A percentile compares a stretch with the other conserved stretches of the same genome.
phyloP scores from a whole-genome alignment of 2,797 vertebrate genomes.

The Manis crassicaudata region DNA sequence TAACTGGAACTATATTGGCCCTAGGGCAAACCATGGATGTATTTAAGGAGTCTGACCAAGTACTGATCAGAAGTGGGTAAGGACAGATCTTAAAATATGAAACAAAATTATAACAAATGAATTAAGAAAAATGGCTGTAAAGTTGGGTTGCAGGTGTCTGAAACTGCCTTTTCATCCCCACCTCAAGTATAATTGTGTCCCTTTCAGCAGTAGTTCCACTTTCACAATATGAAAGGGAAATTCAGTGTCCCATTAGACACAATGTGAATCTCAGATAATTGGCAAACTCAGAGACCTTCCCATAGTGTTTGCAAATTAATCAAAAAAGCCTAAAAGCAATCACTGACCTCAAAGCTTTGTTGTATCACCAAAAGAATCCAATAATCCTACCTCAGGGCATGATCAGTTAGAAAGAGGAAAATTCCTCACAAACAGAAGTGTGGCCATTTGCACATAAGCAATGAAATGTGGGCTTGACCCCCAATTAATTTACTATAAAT shows the following conservation, averaged over 20 bases:
- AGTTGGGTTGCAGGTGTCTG: background rate
- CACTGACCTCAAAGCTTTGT: conserved; percentile 13
- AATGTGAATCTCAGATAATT: background rate
- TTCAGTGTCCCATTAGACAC: background rate
- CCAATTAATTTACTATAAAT: background rate
- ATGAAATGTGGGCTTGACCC: background rate
- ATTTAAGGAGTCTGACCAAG: background rate
- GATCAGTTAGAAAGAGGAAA: conserved; percentile 5
- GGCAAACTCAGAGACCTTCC: conserved; percentile 23
- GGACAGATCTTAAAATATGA: background rate
- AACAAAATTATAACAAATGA: background rate
- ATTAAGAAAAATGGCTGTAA: background rate
- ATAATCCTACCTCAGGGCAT: background rate
- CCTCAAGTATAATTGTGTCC: background rate
- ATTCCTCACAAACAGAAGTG: background rate
- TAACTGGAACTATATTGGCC: background rate
- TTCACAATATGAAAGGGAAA: background rate
- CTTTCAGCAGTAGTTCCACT: background rate
- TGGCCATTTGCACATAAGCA: background rate
- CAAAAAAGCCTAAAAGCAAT: conserved; percentile 2
- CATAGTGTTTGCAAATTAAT: conserved; percentile 34
- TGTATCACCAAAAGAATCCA: conserved; percentile 8
- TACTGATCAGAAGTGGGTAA: background rate
- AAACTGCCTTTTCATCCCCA: background rate
- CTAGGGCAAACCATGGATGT: background rate